Evolutionary conservation across 2,888 invertebrate genomes (phyloP), one percentile per base, ranked within the genome.

Genomic region (Candidula unifasciata): DNA sequence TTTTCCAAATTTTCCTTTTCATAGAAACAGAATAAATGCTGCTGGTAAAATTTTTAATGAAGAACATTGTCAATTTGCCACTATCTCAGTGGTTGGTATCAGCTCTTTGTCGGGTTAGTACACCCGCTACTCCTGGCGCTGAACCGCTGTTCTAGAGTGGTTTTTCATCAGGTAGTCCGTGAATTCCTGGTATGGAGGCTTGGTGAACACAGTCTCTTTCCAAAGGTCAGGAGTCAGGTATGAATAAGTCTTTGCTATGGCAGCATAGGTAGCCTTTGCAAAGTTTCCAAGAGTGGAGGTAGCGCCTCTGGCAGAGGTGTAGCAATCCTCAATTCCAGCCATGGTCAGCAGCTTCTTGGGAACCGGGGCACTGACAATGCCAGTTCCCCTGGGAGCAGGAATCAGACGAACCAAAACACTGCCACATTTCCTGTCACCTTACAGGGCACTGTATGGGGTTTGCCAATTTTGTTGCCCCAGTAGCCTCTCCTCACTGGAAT

Each of bases 391-490:
- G n/a, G n/a, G n/a, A n/a, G n/a, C n/a, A n/a, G n/a, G n/a, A n/a
- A n/a, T n/a, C n/a, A n/a, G n/a, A n/a, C n/a, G n/a, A n/a, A n/a
- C n/a, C n/a, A n/a, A n/a, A n/a, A n/a, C n/a, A n/a, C n/a, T n/a
- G n/a, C n/a, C n/a, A n/a, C n/a, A n/a, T n/a, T n/a, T n/a, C n/a
- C n/a, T n/a, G n/a, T 87, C 94, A 97, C 97, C 96, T 99, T 99
- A 96, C 99, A 99, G 83, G 99, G 99, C 66, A 99, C 99, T 27
- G 99, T 99, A 94, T 99, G 99, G 68, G 99, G 99, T 93, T 97
- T 97, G 93, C 99, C 99, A 92, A 99, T 98, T 95, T 99, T 99
- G 95, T 99, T 99, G 93, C 99, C 99, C 99, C 99, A 99, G 94
- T 99, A 99, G 80, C 99, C 99, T 95, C 99, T 96, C 87, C 99